Conservation (phyloP, 2,888 invertebrate genomes). For the Megalurothrips usitatus region DNA sequence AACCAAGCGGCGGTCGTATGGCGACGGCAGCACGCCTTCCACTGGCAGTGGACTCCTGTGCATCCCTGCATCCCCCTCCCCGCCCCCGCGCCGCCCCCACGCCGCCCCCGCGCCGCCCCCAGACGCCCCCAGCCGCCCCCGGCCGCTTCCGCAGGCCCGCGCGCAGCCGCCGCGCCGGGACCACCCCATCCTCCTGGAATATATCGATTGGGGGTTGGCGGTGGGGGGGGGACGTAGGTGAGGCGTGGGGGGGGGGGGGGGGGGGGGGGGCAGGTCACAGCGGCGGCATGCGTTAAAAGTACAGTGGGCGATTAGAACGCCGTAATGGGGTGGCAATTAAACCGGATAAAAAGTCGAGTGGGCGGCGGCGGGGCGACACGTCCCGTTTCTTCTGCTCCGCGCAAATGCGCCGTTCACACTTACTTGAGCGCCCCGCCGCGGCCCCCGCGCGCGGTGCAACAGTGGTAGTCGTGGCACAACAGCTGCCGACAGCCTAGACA, state of each 20-base stretch:
- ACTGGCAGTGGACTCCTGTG: not conserved
- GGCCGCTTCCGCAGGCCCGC: not conserved
- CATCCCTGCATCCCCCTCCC: not conserved
- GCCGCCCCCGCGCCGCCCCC: not conserved
- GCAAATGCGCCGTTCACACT: too few relatives aligned
- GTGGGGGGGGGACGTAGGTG: not conserved
- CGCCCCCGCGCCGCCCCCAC: not conserved
- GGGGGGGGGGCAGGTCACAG: not conserved
- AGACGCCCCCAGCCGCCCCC: not conserved
- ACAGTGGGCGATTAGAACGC: not conserved
- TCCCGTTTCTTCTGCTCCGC: too few relatives aligned
- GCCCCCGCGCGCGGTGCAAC: too few relatives aligned
- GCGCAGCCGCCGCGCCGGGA: conserved; percentile 1
- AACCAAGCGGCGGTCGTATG: not conserved
- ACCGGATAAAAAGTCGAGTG: not conserved
- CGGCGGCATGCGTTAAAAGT: not conserved
- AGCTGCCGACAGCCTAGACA: too few relatives aligned
- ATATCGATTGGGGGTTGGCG: not conserved
- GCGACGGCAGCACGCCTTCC: not conserved
- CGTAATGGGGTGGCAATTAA: not conserved
- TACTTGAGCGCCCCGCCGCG: too few relatives aligned
- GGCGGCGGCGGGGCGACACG: not conserved
- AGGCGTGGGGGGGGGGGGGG: not conserved
- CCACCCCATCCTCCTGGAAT: conserved; percentile 14
- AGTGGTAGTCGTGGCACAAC: too few relatives aligned